Base-by-base conservation (phyloP, 2,888 invertebrate genomes). In the Yponomeuta sedellus region DNA sequence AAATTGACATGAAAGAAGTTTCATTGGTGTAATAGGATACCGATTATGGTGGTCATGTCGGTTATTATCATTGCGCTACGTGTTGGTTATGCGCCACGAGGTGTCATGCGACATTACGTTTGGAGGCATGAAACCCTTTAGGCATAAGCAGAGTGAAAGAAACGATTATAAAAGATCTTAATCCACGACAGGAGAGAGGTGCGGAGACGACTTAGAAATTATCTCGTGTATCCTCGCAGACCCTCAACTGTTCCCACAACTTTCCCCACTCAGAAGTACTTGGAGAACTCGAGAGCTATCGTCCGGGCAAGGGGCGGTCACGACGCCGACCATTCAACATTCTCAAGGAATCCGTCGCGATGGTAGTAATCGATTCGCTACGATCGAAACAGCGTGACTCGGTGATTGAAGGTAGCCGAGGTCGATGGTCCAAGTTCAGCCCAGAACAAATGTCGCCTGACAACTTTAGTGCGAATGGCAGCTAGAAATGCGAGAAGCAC, bases 341-440 rank as follows among this genome's bases (percentile, higher is more conserved):
- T 62, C 63, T 44, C 63, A 63, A 63, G 63, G 63, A 63, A 63
- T 63, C 44, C 63, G 63, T 63, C 40, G 63, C 66, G 61, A 56
- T 22, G 57, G 57, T 71, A 71, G 73, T 76, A 80, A 81, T 82
- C 80, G 77, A 83, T 82, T 83, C 75, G 83, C 72, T 73, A 76
- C 78, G 81, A 77, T 74, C 72, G 68, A 75, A 74, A 77, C 65
- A 65, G 66, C 64, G 67, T 61, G 39, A 69, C 57, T 69, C 65
- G 65, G 59, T 66, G 67, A 57, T 66, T 57, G 67, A 65, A 64
- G 57, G 58, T 20, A 67, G 64, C 67, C 69, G 69, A 69, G 67
- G 70, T 66, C 69, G 69, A 70, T 71, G 68, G 67, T 64, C 66
- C 68, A 66, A 68, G 68, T 65, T 68, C 61, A 63, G 19, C 19